Base-by-base conservation (phyloP, 2,797 vertebrate species). In the Pipistrellus kuhlii region DNA sequence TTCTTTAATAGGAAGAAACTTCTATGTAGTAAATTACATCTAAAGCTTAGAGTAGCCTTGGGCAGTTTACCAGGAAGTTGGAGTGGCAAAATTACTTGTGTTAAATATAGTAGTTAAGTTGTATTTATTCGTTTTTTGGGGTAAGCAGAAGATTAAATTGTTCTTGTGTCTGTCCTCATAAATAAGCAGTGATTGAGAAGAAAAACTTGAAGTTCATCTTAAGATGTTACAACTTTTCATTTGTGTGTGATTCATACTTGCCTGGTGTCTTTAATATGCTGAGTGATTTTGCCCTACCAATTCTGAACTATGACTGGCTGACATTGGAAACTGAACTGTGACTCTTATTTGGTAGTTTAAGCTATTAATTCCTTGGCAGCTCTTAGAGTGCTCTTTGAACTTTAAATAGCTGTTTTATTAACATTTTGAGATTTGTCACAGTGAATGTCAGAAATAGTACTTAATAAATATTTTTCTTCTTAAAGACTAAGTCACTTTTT, bases 381-480 rank as follows among this genome's bases (percentile, higher is more conserved):
- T 94, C 55, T 44, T 44, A 8, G 48, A 94, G 94, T 94, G 85
- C 62, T 95, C 93, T 97, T 97, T 96, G 96, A 96, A 96, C 91
- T 96, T 97, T 93, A 96, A 97, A 95, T 96, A 97, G 96, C 73
- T 93, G 85, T 96, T 94, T 91, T 96, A 57, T 93, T 97, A 97
- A 95, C 93, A 95, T 96, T 96, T 95, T 96, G 94, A 95, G 95
- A 90, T 96, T 97, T 94, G 88, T 96, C 82, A 91, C 68, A 92
- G 93, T 85, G 93, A 97, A 95, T 84, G 85, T 97, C 77, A 95
- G 94, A 95, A 93, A 87, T 90, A 93, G 87, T 95, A 90, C 88
- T 95, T 94, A 93, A 95, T 95, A 92, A 93, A 95, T 95, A 92
- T 69, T 94, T 92, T 94, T 95, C 88, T 95, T 96, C 73, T 71